Evolutionary conservation across 2,888 invertebrate species (phyloP).

Genomic region (Dyspetes luteomarginatus): DNA sequence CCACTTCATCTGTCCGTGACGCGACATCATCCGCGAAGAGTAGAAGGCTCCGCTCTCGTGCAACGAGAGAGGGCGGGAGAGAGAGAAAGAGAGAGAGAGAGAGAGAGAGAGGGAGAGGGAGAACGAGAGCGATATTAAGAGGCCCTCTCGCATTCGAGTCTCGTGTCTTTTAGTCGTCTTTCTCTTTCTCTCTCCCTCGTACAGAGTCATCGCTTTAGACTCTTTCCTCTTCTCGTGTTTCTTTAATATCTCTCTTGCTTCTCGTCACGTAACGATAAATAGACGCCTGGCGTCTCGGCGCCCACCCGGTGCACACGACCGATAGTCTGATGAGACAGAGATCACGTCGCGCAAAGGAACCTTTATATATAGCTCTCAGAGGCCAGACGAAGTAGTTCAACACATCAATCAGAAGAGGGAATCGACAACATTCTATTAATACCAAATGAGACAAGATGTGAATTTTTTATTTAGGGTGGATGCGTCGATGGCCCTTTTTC

Average conservation of each 20-base stretch:
- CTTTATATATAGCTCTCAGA: constrained; percentile 13
- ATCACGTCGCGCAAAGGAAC: constrained; percentile 27
- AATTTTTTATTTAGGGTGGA: neutral
- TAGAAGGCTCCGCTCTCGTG: constrained; percentile 7
- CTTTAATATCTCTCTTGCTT: constrained; percentile 32
- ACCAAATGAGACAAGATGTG: constrained; percentile 25
- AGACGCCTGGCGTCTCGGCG: constrained; percentile 44
- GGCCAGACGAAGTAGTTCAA: constrained; percentile 26
- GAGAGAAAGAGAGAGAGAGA: no score
- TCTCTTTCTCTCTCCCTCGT: constrained; percentile 27
- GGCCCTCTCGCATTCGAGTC: neutral
- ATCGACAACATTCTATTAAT: constrained; percentile 53
- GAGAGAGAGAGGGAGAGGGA: no score
- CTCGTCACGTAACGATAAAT: constrained; percentile 52
- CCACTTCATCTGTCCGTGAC: constrained; percentile 42
- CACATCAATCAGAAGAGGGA: constrained; percentile 17
- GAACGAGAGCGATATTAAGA: constrained; percentile 29
- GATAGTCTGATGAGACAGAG: constrained; percentile 52
- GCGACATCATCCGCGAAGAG: constrained; percentile 17
- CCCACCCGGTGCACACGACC: constrained; percentile 54
- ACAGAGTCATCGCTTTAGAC: constrained; percentile 28
- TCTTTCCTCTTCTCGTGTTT: constrained; percentile 14
- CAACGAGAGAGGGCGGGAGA: constrained; percentile 20
- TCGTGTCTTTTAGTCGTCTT: constrained; percentile 39
- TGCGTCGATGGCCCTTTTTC: no score